phyloP scores from a whole-genome alignment of 1,140 invertebrate species.

The Procambarus virginalis region DNA sequence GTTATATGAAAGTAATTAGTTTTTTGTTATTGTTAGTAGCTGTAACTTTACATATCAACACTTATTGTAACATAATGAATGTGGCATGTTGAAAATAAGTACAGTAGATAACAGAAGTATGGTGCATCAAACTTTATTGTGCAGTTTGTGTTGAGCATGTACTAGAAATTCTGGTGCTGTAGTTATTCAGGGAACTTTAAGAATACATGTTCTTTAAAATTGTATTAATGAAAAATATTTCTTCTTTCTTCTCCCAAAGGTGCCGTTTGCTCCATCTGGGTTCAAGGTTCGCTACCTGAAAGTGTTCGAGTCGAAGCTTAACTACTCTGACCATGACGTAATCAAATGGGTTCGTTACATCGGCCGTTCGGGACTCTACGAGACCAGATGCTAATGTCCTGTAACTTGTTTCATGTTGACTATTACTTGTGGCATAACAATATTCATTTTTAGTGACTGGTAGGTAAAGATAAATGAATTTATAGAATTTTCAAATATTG shows the following conservation, averaged over 20 bases:
- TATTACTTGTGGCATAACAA: slow-evolving; percentile 8
- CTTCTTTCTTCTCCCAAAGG: slow-evolving; percentile 75
- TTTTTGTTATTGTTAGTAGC: not conserved
- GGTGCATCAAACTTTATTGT: not conserved
- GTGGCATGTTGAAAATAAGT: not conserved
- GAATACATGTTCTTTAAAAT: not conserved
- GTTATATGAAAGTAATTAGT: not conserved
- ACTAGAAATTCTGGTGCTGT: not conserved
- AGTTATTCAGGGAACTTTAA: not conserved
- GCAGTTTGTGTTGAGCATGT: not conserved
- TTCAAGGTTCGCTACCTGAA: slow-evolving; percentile 99
- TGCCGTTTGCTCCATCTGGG: slow-evolving; percentile 95
- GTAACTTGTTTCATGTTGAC: slow-evolving; percentile 21
- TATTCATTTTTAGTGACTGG: not conserved
- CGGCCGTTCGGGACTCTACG: slow-evolving; percentile 98
- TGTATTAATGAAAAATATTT: not conserved
- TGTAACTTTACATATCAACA: too few relatives aligned
- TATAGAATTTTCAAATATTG: not conserved
- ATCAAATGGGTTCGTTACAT: slow-evolving; percentile 99
- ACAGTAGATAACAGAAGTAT: not conserved
- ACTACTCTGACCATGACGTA: slow-evolving; percentile 99
- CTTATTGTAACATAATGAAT: too few relatives aligned
- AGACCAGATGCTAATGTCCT: slow-evolving; percentile 92
- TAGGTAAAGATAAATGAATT: not conserved
- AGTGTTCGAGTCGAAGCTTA: slow-evolving; percentile 99